These are phyloP conservation scores for Cataglyphis albicans DNA, from an alignment of 2,888 invertebrate species.

Conservation along the genomic window DNA sequence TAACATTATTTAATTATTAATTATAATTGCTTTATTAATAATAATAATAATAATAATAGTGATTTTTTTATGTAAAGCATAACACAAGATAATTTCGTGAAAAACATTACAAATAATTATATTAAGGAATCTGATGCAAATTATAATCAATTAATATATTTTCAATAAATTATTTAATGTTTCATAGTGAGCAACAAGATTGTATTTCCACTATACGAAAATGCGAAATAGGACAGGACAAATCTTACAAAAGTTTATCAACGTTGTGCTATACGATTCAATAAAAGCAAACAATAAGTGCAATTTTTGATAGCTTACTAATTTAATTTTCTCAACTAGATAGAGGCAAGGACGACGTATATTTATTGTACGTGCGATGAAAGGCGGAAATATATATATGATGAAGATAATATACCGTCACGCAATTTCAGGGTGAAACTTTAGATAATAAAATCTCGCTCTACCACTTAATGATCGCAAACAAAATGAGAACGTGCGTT, in stretches of 20 bases:
- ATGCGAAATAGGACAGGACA: background rate
- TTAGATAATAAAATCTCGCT: background rate
- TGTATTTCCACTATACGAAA: background rate
- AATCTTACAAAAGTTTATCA: background rate
- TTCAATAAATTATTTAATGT: constrained; percentile 40
- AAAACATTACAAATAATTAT: background rate
- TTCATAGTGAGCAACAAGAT: background rate
- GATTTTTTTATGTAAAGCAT: constrained; percentile 7
- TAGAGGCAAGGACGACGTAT: background rate
- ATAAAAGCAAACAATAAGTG: background rate
- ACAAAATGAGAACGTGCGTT: constrained; percentile 12
- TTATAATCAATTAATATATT: constrained; percentile 13
- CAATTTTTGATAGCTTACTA: background rate
- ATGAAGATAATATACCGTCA: constrained; percentile 7
- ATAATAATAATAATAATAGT: background rate
- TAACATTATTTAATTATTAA: background rate
- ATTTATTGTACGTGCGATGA: background rate
- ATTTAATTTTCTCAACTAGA: constrained; percentile 17
- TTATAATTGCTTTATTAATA: background rate
- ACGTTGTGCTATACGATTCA: background rate
- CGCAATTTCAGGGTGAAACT: background rate
- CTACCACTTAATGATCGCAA: constrained; percentile 14
- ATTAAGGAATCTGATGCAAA: constrained; percentile 3
- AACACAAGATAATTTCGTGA: background rate
- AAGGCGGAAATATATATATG: background rate